phyloP scores from a whole-genome alignment of 2,113 vertebrate species.

The Tringa solitaria region DNA sequence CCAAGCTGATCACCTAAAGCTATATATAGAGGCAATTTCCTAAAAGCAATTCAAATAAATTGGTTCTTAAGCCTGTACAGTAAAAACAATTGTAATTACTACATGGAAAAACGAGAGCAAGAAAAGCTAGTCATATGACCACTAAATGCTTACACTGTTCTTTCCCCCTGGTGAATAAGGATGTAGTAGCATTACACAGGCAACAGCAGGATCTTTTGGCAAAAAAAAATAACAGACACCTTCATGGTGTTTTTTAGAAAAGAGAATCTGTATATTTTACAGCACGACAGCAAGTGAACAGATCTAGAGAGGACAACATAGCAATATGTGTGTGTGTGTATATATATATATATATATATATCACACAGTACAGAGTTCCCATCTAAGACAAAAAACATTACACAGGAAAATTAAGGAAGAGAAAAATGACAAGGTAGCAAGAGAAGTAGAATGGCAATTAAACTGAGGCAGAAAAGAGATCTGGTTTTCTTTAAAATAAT shows the following conservation, averaged over 20 bases:
- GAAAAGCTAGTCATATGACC: neutral
- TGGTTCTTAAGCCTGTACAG: neutral
- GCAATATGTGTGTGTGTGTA: neutral
- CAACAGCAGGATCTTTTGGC: neutral
- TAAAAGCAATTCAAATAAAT: neutral
- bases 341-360: rapidly evolving
- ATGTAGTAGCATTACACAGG: neutral
- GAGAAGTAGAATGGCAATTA: neutral
- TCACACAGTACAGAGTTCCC: neutral
- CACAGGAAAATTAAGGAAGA: neutral
- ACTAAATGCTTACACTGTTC: neutral
- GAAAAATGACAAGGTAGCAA: neutral
- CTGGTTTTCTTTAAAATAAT: neutral
- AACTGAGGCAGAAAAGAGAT: neutral
- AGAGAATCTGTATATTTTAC: neutral
- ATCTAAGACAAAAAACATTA: neutral
- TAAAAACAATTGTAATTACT: neutral
- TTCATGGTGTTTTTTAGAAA: neutral
- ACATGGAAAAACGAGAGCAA: neutral
- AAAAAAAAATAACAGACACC: neutral
- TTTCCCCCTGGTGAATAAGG: neutral
- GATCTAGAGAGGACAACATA: neutral
- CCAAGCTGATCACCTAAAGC: neutral
- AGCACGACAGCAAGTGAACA: neutral
- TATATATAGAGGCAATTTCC: neutral